Evolutionary conservation across 2,888 invertebrate genomes (phyloP).

Genomic region (Eupithecia pulchellata): DNA sequence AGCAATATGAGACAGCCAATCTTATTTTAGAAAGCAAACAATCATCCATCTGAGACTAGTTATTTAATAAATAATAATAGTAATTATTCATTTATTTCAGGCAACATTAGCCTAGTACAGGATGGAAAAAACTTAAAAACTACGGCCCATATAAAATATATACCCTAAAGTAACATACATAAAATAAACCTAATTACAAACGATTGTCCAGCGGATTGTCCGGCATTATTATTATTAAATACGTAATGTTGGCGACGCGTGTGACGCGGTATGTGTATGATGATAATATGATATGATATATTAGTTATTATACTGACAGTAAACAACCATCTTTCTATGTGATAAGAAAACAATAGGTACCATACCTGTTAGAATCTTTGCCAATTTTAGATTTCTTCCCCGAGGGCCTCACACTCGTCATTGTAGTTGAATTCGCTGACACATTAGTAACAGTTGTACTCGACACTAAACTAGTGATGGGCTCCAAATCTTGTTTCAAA

Average conservation of each 20-base stretch:
- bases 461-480: slow-evolving; percentile 64
- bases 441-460: slow-evolving; percentile 63
- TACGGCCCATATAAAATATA: too few species aligned
- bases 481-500: slow-evolving; percentile 70
- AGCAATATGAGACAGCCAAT: not conserved
- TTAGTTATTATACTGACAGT: not conserved
- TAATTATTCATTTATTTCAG: too few species aligned
- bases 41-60: not conserved
- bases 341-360: not conserved
- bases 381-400: slow-evolving; percentile 74
- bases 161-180: too few species aligned
- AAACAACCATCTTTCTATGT: not conserved
- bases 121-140: too few species aligned
- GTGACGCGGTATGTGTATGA: too few species aligned
- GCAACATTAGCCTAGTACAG: too few species aligned
- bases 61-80: too few species aligned
- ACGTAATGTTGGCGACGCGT: too few species aligned
- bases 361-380: slow-evolving; percentile 76
- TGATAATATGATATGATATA: not conserved
- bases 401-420: slow-evolving; percentile 61
- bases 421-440: slow-evolving; percentile 65
- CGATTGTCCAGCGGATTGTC: too few species aligned
- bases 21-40: not conserved
- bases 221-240: too few species aligned
- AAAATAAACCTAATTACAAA: too few species aligned